Evolutionary conservation across 92 coral and sea anemone species (phyloP), one percentile per base, ranked within the genome.

Genomic region (Pocillopora grandis): DNA sequence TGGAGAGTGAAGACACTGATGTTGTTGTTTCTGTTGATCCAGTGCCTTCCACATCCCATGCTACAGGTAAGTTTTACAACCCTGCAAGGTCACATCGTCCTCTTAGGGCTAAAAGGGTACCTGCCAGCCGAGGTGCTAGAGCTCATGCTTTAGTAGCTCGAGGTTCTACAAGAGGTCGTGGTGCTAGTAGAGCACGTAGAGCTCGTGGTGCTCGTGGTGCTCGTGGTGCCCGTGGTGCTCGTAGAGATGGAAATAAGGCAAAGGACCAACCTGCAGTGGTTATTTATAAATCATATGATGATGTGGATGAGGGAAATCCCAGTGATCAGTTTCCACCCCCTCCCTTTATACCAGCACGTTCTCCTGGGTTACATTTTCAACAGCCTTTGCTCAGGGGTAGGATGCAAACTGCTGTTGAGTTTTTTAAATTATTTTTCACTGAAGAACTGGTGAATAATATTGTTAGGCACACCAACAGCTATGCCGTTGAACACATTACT

Each of bases 331-430:
- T 23, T 23, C 27, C 27, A 23, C 79, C 90, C 20, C 92, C 90
- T 75, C 64, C 74, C 19, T 92, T 92, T 64, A 81, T 23, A 61
- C 90, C 96, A 58, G 52, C 77, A 35, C 93, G 90, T 55, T 81
- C 86, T 52, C 77, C 79, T 1, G 93, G 93, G 35, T 74, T 88
- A 4, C 93, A 92, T 76, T 78, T 92, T 76, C 78, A 71, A 20
- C 80, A 64, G n/a, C 60, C 65, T 17, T 69, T 84, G 15, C 85
- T 87, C 20, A 69, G 92, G 65, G 69, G 77, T 66, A 31, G 65
- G 57, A 60, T 92, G 90, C 90, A 88, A 65, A 90, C 76, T 63
- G 96, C 90, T 7, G 74, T 88, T 66, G 87, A 92, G 64, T 90
- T 92, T 88, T 92, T 92, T 65, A 37, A 14, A 85, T 87, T 35